Evolutionary conservation across 2,797 vertebrate species (phyloP), one percentile per base, ranked within the genome.

Genomic region (Alauda arvensis): DNA sequence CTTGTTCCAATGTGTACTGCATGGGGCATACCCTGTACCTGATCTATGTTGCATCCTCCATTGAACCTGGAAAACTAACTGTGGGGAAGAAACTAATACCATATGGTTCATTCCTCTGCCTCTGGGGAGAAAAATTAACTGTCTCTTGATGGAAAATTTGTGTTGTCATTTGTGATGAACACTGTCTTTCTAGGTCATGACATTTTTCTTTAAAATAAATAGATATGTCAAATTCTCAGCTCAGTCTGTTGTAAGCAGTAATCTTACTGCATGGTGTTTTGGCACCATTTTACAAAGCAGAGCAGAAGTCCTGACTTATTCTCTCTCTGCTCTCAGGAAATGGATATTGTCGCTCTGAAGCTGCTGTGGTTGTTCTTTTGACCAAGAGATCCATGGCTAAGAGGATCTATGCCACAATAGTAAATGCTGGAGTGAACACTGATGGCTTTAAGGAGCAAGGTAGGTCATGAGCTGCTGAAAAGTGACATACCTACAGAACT

Each of bases 391-490:
- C 98, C 12, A 87, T 97, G 92, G 98, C 99, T 37, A 98, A 97
- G 92, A 97, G 99, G 67, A 94, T 98, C n/a, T 99, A 99, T 2
- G 98, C 98, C 71, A 99, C 99, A 3, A 94, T 99, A 85, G 86
- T 99, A 52, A 99, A 98, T 21, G 97, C 98, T 37, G 98, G 98
- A 77, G 98, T 96, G 96, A 99, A 99, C 96, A 99, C 98, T 2
- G 99, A 99, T 21, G 99, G 99, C 78, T 98, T 95, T 96, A 99
- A 99, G 95, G 98, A 99, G 71, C 98, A 99, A 98, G 99, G 99
- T 99, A 91, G 81, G 95, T 28, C 14, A 48, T 28, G 9, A 74
- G 34, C 45, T 61, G 52, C 83, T 28, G 77, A 63, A 61, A 75
- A 62, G 16, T 42, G 6, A 18, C 18, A 61, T 57, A 18, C 14